These are phyloP conservation scores for Bombus sibiricus DNA, from an alignment of 1,140 invertebrate genomes.

Conservation along the genomic window DNA sequence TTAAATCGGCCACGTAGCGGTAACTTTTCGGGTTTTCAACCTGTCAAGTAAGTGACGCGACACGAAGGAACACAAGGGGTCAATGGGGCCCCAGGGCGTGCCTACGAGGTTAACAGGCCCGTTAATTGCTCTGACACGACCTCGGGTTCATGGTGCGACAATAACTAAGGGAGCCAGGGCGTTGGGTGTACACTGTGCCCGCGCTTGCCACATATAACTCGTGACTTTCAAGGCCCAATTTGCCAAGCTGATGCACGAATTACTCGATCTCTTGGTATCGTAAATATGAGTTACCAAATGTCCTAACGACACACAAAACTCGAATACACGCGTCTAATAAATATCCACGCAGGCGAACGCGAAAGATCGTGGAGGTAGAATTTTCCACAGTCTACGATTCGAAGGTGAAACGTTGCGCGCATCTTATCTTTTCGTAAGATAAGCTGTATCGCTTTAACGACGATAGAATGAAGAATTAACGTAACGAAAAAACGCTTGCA, in stretches of 20 bases:
- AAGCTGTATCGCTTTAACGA: not conserved
- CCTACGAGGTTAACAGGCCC: not conserved
- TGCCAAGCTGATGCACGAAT: no score
- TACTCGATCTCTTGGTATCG: no score
- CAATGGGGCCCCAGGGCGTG: not conserved
- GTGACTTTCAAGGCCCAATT: not conserved
- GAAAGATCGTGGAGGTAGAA: no score
- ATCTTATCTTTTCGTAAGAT: not conserved
- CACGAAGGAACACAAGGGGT: not conserved
- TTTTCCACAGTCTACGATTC: not conserved
- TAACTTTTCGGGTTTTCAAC: constrained; percentile 1
- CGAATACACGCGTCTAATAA: no score
- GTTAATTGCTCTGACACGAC: not conserved
- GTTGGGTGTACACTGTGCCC: not conserved
- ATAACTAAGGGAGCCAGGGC: not conserved
- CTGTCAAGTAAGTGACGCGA: not conserved
- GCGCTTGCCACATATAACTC: not conserved
- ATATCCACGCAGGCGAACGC: no score
- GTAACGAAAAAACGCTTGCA: not conserved
- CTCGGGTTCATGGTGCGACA: not conserved
- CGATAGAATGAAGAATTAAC: no score
- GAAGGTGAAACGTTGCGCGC: no score
- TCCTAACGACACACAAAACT: no score
- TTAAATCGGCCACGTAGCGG: not conserved
- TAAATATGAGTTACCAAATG: no score